Base-by-base conservation (phyloP, 2,113 vertebrate genomes). In the Stigmatopora nigra region DNA sequence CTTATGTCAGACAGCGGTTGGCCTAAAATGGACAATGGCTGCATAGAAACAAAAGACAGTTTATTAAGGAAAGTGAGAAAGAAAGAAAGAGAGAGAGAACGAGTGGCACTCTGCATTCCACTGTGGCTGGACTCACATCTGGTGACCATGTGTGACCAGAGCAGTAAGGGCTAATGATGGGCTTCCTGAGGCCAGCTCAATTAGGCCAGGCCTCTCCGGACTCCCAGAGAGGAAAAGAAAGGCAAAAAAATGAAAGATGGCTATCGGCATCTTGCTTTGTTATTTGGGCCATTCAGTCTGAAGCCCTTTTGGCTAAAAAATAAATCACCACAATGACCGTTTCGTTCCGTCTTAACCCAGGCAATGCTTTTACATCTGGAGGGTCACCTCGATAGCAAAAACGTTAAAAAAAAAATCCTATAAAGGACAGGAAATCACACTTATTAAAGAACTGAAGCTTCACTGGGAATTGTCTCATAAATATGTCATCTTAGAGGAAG, bases 111-210 rank as follows among this genome's bases (percentile, higher is more conserved):
- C 74, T n/a, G 82, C 80, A 79, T 77, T 85, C 84, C 80, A 87
- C 83, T 79, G 87, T 90, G 87, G 84, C 88, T 88, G 84, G 76
- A 88, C 36, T 88, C 93, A 96, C 95, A 98, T 98, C 95, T 99
- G 95, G 95, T 90, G 81, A 85, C 92, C 95, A 98, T 95, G 93
- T 98, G 95, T 93, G 93, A 90, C 81, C 81, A 52, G 83, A 87
- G 86, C 81, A 79, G 80, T 78, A 88, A 88, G 91, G 88, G 91
- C 91, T 97, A 95, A 97, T 95, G 93, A 94, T 93, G 94, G 92
- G 92, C 94, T 97, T 94, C 93, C 93, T 94, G 92, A 92, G 90
- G 74, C 85, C 90, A 86, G 90, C 87, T 91, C 93, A 94, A 94
- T 96, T 95, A 95, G 92, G 91, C 89, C 92, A 82, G 88, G 92